These are phyloP conservation scores for Julus scandinavius DNA, from an alignment of 2,888 invertebrate species.

Conservation along the genomic window DNA sequence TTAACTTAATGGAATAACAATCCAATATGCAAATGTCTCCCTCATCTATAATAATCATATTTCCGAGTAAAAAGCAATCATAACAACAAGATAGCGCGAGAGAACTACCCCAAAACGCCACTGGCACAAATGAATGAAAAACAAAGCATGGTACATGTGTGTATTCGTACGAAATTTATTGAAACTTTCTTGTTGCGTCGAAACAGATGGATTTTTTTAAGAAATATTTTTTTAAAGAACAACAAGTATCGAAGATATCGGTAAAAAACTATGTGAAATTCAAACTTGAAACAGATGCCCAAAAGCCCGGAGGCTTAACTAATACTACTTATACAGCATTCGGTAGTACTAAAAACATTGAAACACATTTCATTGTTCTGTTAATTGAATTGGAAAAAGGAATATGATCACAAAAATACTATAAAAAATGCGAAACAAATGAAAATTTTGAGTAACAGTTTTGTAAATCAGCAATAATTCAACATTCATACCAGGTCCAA, in stretches of 20 bases:
- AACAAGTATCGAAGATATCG: not conserved
- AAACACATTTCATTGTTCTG: too few relatives aligned
- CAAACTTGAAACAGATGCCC: not conserved
- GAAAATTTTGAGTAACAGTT: too few relatives aligned
- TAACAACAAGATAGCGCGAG: not conserved
- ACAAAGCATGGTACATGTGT: not conserved
- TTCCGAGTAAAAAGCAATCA: not conserved
- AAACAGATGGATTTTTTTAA: not conserved
- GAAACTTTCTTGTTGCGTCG: constrained; percentile 5
- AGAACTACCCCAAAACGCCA: not conserved
- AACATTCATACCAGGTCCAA: too few relatives aligned
- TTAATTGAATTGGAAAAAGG: too few relatives aligned
- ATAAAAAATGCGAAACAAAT: too few relatives aligned
- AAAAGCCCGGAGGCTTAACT: not conserved
- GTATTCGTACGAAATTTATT: not conserved
- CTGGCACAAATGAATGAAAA: not conserved
- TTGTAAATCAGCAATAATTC: too few relatives aligned
- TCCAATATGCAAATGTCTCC: constrained; percentile 18
- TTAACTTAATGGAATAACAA: constrained; percentile 18
- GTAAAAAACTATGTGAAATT: not conserved
- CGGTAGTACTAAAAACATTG: too few relatives aligned
- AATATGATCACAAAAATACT: too few relatives aligned
- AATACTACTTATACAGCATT: too few relatives aligned
- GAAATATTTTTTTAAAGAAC: not conserved
- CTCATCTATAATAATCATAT: constrained; percentile 18